Evolutionary conservation across 53 echinoderm and acorn worm genomes (phyloP), one percentile per base, ranked within the genome.

Genomic region (Crossaster papposus): DNA sequence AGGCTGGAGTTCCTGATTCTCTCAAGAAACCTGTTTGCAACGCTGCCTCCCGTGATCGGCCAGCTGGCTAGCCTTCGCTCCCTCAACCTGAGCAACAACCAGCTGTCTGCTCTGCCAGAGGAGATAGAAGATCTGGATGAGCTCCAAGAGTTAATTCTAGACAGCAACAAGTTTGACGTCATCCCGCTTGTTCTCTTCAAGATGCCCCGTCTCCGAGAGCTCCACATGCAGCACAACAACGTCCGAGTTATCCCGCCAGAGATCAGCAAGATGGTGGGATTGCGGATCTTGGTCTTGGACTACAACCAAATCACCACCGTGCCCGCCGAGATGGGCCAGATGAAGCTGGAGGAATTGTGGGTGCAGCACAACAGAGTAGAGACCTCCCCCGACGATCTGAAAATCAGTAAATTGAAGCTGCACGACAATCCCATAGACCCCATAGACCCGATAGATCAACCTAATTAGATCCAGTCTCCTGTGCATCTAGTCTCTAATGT

Each of bases 321-420:
- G 0, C 99, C 99, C 12, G 77, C 70, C 8, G 96, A 89, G 36
- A 53, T 99, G 33, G 86, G 79, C 36, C 74, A 88, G 85, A 89
- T 92, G 91, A 81, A 93, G n/a, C 96, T 99, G 22, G 89, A 90
- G 4, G 97, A 97, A 54, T 54, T 97, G 30, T 97, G 89, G 79
- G 91, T 95, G 0, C 90, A 93, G 28, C 90, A 90, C 64, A 97
- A 97, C 74, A 82, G 91, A 77, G 91, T 97, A 2, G 83, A 91
- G 63, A 92, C 81, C 20, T 70, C 93, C 23, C 97, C 97, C 26
- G 88, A 91, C 30, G 88, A 93, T 22, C 81, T 94, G 18, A 91
- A 91, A 5, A 93, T 95, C 7, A 85, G 79, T 65, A 54, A 91
- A 24, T 83, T 88, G 77, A 95, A 94, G 28, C 85, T 97, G 26